Evolutionary conservation across 2,888 invertebrate genomes (phyloP), one percentile per base, ranked within the genome.

Genomic region (Patella depressa): DNA sequence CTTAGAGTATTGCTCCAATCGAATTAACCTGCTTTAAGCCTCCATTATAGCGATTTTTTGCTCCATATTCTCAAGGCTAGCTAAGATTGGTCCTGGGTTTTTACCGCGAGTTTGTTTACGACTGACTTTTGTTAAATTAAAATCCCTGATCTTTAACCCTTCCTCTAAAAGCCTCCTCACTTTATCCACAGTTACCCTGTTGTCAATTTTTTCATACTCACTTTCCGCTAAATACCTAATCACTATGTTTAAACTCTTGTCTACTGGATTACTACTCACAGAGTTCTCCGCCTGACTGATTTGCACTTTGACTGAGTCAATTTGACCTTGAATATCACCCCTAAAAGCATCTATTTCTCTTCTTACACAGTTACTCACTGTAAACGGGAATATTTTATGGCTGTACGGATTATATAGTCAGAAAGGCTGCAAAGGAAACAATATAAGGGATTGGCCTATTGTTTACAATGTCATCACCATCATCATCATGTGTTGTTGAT

Each of bases 281-380:
- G 59, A 59, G n/a, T 12, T 59, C 59, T 59, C 59, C 17, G 19
- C 59, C 17, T 17, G 17, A 19, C 19, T 59, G n/a, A 59, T 17
- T 59, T 59, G 17, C 19, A 19, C 59, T 19, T 17, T 59, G n/a
- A 59, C 59, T 5, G 59, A 59, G 15, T 59, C 59, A 59, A 59
- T 59, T 59, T 59, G 59, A 59, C 59, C 59, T 59, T 59, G 59
- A 59, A 59, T n/a, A 59, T 59, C 59, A 59, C 7, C 59, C 19
- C 19, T 59, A 59, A 59, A 59, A 17, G 59, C 59, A 59, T 17
- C 5, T 19, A 59, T 14, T 17, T 59, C 59, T 12, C 19, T 59
- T 17, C 59, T 59, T 59, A 59, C 59, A 59, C 59, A 59, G 5
- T 59, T 17, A 12, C 59, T 29, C 29, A 29, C 29, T 29, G 29